Percentiles rank a stretch among this genome's conserved stretches.
Conservation (phyloP, 2,113 vertebrate species). For the Geococcyx californianus region DNA sequence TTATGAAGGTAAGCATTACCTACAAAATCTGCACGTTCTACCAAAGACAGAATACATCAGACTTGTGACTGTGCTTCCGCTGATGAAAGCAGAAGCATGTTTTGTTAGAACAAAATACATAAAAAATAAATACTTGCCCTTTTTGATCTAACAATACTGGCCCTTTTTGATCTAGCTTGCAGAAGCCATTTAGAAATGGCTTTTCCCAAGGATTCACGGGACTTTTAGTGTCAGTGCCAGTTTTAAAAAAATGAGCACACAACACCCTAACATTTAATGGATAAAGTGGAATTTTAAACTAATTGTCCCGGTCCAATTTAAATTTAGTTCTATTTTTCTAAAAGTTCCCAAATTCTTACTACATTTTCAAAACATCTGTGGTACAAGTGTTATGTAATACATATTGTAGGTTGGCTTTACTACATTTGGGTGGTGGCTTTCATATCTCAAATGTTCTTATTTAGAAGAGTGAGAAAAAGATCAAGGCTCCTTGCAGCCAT, state of each 20-base stretch:
- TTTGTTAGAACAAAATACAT: neutral
- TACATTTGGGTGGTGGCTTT: neutral
- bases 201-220: neutral
- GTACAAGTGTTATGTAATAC: neutral
- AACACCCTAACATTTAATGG: neutral
- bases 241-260: neutral
- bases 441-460: neutral
- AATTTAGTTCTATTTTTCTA: neutral
- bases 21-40: neutral
- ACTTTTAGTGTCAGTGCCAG: fast-evolving
- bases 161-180: neutral
- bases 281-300: neutral
- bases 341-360: neutral
- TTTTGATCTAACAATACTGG: neutral
- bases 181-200: neutral
- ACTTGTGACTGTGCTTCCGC: neutral
- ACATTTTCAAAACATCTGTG: neutral
- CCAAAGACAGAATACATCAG: neutral
- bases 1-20: neutral
- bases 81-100: neutral
- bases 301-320: neutral
- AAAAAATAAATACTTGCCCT: neutral
- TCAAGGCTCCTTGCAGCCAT: neutral
- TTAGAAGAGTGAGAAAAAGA: neutral
- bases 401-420: neutral